Evolutionary conservation across 2,888 invertebrate genomes (phyloP).

Genomic region (Chironomus tentans): DNA sequence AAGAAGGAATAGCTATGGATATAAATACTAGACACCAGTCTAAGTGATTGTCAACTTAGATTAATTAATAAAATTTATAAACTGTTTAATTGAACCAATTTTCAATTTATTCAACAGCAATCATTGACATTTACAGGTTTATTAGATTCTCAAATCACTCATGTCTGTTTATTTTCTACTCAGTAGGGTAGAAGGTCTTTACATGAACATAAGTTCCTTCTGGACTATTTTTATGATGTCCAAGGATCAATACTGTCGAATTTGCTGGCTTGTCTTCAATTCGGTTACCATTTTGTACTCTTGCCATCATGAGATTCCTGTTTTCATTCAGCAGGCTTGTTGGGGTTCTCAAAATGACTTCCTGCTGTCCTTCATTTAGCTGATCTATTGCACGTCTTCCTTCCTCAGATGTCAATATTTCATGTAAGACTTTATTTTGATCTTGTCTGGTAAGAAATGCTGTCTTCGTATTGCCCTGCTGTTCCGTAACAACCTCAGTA

Average conservation of each 20-base stretch:
- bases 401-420: not conserved
- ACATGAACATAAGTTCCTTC: not conserved
- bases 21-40: too few species aligned
- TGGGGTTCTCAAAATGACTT: not conserved
- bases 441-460: not conserved
- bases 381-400: not conserved
- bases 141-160: not conserved
- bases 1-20: not conserved
- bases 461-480: not conserved
- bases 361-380: not conserved
- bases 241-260: not conserved
- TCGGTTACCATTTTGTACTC: not conserved
- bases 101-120: not conserved
- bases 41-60: too few species aligned
- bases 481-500: not conserved
- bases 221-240: not conserved
- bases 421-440: not conserved
- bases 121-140: too few species aligned
- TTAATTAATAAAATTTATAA: too few species aligned
- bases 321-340: not conserved
- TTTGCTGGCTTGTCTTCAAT: not conserved
- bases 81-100: not conserved
- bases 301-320: not conserved
- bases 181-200: not conserved
- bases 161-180: not conserved